Evolutionary conservation across 2,113 vertebrate species (phyloP).

Genomic region (Crotalus helleri): DNA sequence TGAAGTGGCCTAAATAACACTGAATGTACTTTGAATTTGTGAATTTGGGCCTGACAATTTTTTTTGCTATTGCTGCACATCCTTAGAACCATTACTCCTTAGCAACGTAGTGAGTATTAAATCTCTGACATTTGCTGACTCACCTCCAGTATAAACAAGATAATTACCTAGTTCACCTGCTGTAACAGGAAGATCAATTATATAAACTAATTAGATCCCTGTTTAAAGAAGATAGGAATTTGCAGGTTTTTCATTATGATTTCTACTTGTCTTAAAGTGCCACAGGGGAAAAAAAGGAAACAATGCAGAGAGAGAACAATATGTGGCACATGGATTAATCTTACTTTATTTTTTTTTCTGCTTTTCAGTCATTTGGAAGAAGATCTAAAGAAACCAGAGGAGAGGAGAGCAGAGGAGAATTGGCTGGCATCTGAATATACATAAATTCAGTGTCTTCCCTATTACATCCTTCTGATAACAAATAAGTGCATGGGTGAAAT

Average conservation of each 20-base stretch:
- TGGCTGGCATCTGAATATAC: constrained; percentile 39
- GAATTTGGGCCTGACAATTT: neutral
- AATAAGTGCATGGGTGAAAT: neutral
- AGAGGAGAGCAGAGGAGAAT: neutral
- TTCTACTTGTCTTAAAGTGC: constrained; percentile 58
- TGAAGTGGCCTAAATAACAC: neutral
- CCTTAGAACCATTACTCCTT: constrained; percentile 2
- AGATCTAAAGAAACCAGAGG: constrained; percentile 59
- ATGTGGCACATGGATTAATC: constrained; percentile 57
- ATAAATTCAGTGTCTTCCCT: constrained; percentile 24
- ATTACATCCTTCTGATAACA: neutral
- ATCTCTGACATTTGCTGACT: constrained; percentile 63
- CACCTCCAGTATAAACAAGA: constrained; percentile 65
- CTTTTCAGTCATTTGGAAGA: constrained; percentile 47
- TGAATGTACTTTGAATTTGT: neutral
- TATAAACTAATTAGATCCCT: constrained; percentile 71
- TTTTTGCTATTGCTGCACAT: neutral
- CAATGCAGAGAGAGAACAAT: accelerated
- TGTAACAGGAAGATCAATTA: constrained; percentile 66
- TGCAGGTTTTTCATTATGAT: constrained; percentile 60
- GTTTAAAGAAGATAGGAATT: constrained; percentile 65
- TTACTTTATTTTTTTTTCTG: constrained; percentile 74
- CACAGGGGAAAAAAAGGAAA: constrained; percentile 46
- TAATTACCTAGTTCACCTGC: constrained; percentile 69
- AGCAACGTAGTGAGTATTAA: constrained; percentile 51